Evolutionary conservation across 2,888 invertebrate species (phyloP), one percentile per base, ranked within the genome.

Genomic region (Crioceris asparagi): DNA sequence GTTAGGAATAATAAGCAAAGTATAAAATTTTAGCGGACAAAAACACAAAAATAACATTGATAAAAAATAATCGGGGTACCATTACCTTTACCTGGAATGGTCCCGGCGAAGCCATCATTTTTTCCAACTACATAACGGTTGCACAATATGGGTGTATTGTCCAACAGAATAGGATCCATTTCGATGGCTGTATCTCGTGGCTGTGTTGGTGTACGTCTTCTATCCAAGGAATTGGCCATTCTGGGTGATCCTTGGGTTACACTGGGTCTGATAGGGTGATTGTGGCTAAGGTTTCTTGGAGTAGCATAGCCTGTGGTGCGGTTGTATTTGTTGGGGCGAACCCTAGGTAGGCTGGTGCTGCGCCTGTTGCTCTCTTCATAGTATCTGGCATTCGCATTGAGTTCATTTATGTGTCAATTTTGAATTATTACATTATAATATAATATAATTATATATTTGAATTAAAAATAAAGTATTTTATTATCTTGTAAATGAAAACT

Each of bases 81-180:
- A 43, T 44, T 47, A 47, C 47, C 47, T 45, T 46, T 50, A 57
- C 57, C 57, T 45, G 59, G 56, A 35, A 55, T 46, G 26, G 47
- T 53, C 46, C 58, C 32, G 54, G 55, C 66, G 10, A 54, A 46
- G 1, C 53, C 46, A 59, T 56, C 67, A 46, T 53, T 51, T 32
- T 66, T 65, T 33, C 76, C 75, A 33, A 79, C 61, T 0, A 79
- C 80, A 56, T 83, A 83, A 48, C 72, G 75, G 59, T 83, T 83
- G 55, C 75, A 79, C 26, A 81, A 67, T 21, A 83, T 76, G 1
- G 80, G 75, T 1, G 72, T 70, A 42, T 70, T 70, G 21, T 70
- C 69, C 17, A 65, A 49, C 30, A 56, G 47, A 18, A 63, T 54
- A 5, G 60, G 57, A 55, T 57, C 58, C 48, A 63, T 44, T 44